A percentile compares a stretch with the other conserved stretches of the same genome.
Conservation (phyloP, 1,140 invertebrate genomes). For the Macrocentrus cingulum region DNA sequence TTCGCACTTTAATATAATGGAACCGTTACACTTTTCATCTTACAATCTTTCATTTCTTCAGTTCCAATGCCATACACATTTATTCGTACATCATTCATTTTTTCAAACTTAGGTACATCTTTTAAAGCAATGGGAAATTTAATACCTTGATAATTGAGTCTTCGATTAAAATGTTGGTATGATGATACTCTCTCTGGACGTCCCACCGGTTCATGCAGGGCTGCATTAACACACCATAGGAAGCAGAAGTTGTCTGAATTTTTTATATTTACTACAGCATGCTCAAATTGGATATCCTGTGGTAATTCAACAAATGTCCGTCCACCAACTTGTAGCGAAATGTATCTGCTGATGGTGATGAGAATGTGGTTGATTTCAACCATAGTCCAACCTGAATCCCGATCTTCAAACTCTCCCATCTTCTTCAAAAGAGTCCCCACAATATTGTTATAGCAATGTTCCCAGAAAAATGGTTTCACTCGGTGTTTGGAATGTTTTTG, state of each 20-base stretch:
- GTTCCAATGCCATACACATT: neutral
- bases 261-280: conserved; percentile 28
- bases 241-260: conserved; percentile 22
- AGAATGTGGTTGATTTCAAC: conserved; percentile 28
- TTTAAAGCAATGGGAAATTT: conserved; percentile 25
- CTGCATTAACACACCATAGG: conserved; percentile 21
- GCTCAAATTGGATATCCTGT: conserved; percentile 25
- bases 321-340: conserved; percentile 20
- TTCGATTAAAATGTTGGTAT: conserved; percentile 11
- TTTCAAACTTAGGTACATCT: conserved; percentile 24
- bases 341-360: conserved; percentile 31
- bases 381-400: conserved; percentile 28
- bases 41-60: too few relatives aligned
- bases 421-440: conserved; percentile 24
- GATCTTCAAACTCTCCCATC: conserved; percentile 30
- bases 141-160: conserved; percentile 23
- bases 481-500: conserved; percentile 23
- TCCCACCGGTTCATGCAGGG: conserved; percentile 4
- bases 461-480: conserved; percentile 22
- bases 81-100: conserved; percentile 27
- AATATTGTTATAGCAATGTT: conserved; percentile 18
- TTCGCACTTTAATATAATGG: too few relatives aligned
- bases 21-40: too few relatives aligned
- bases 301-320: conserved; percentile 27
- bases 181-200: conserved; percentile 2